phyloP scores from a whole-genome alignment of 2,888 invertebrate genomes.

The Cancer borealis region DNA sequence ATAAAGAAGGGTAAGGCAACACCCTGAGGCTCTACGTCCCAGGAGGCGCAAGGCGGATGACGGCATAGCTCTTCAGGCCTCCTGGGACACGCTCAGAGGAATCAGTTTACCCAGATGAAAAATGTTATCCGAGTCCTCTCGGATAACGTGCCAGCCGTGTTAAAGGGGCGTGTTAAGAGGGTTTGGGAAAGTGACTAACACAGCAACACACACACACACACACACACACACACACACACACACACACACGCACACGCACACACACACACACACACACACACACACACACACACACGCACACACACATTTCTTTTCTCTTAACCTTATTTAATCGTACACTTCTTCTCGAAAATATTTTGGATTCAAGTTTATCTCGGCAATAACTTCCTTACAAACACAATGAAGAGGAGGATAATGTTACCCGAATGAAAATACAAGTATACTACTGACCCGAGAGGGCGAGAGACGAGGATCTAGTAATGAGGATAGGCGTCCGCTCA shows the following conservation, averaged over 20 bases:
- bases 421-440: background rate
- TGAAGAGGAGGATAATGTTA: background rate
- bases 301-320: background rate
- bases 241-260: background rate
- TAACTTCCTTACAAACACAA: background rate
- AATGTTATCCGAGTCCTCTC: conserved; percentile 22
- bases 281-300: background rate
- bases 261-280: background rate
- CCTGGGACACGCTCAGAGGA: background rate
- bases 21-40: background rate
- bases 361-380: background rate
- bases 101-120: conserved; percentile 33
- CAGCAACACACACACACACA: background rate
- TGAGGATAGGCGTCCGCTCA: background rate
- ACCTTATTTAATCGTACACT: background rate
- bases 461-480: background rate
- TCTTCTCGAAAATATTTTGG: background rate
- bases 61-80: conserved; percentile 8
- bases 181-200: background rate
- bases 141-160: background rate
- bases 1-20: background rate
- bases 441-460: background rate
- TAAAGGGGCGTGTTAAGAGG: background rate
- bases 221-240: too few species aligned
- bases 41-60: background rate